Conservation (phyloP, 2,113 vertebrate species). For the Athene noctua region DNA sequence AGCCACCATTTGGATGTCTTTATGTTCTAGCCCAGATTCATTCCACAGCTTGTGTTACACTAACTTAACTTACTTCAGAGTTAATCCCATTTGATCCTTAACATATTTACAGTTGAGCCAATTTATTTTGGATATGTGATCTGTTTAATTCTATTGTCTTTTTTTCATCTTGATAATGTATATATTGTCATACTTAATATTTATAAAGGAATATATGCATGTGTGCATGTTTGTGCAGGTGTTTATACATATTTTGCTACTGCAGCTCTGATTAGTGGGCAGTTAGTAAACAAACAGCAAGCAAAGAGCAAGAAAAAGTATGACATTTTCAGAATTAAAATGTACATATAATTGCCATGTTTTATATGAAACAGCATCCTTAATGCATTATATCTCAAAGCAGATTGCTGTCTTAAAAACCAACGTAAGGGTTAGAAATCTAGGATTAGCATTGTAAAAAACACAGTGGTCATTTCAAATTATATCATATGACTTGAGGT, state of each 20-base stretch:
- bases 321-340: not conserved
- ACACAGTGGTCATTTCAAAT: not conserved
- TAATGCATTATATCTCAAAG: not conserved
- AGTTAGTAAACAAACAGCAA: not conserved
- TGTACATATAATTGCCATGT: not conserved
- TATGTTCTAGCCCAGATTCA: conserved; percentile 64
- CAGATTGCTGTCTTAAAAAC: not conserved
- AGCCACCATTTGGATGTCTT: conserved; percentile 62
- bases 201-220: not conserved
- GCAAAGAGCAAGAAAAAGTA: not conserved
- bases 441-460: not conserved
- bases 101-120: not conserved
- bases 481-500: not conserved
- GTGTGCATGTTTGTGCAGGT: not conserved
- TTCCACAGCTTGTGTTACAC: conserved; percentile 52
- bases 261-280: not conserved
- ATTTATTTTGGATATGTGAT: not conserved
- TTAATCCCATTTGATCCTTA: conserved; percentile 36
- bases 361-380: not conserved
- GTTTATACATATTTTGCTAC: not conserved
- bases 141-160: not conserved
- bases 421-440: not conserved
- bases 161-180: not conserved
- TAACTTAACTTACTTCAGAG: conserved; percentile 45
- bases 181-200: not conserved